These are phyloP conservation scores for Globodera ellingtonae DNA, from an alignment of 1,140 invertebrate species.

Conservation along the genomic window DNA sequence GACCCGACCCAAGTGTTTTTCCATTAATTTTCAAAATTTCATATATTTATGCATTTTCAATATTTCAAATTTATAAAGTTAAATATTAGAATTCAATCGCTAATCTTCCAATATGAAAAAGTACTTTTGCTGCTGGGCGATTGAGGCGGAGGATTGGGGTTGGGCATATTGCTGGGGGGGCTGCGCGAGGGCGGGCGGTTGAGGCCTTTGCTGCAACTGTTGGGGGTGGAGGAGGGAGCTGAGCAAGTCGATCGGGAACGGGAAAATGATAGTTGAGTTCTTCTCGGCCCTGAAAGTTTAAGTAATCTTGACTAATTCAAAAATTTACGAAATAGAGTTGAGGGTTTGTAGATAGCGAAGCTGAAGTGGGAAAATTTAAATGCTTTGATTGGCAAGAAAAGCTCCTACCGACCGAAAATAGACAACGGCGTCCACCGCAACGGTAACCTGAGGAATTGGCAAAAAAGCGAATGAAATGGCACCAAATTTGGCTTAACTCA, in stretches of 20 bases:
- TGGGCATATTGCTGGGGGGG: not conserved
- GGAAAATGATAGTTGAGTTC: constrained; percentile 96
- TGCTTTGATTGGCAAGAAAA: not conserved
- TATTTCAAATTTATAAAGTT: not conserved
- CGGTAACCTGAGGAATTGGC: constrained; percentile 65
- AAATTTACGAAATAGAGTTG: constrained; percentile 68
- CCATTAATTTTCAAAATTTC: no score
- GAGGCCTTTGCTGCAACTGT: not conserved
- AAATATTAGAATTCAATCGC: not conserved
- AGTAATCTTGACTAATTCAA: constrained; percentile 21
- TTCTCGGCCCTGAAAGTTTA: constrained; percentile 78
- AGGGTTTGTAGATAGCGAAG: constrained; percentile 72
- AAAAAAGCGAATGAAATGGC: no score
- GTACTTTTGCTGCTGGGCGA: not conserved
- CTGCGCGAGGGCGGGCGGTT: not conserved
- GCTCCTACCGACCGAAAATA: constrained; percentile 27
- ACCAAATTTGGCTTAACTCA: not conserved
- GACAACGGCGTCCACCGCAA: constrained; percentile 71
- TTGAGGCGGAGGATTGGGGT: not conserved
- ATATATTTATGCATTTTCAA: no score
- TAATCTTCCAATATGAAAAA: not conserved
- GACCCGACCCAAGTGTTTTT: no score
- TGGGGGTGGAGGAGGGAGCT: constrained; percentile 50
- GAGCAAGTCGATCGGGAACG: constrained; percentile 66
- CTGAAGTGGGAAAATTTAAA: constrained; percentile 64